phyloP scores from a whole-genome alignment of 35 echinoderm and acorn worm genomes.

The Lytechinus variegatus region DNA sequence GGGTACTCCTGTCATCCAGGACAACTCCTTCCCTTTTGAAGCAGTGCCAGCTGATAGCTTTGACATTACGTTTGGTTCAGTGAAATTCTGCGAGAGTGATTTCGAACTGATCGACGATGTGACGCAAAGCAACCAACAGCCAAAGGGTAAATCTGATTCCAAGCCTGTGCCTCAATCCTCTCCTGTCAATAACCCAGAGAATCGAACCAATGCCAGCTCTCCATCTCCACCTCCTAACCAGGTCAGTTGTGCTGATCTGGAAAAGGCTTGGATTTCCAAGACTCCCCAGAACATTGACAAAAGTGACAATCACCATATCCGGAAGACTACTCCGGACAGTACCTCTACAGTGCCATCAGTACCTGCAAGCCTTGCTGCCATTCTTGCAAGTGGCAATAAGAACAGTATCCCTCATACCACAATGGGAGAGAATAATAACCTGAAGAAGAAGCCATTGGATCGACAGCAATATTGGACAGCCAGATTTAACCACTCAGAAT shows the following conservation, averaged over 20 bases:
- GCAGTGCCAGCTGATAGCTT: conserved; percentile 31
- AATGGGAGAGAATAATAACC: not conserved
- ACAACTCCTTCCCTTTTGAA: conserved; percentile 51
- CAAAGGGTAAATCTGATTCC: not conserved
- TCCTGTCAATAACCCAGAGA: not conserved
- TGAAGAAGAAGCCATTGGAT: not conserved
- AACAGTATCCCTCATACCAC: not conserved
- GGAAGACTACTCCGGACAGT: not conserved
- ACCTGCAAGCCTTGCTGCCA: conserved; percentile 30
- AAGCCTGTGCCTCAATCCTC: not conserved
- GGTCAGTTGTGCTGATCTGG: conserved; percentile 45
- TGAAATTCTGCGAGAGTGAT: conserved; percentile 50
- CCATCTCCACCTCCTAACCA: not conserved
- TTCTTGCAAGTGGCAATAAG: conserved; percentile 34
- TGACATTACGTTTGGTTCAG: conserved; percentile 43
- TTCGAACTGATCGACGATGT: conserved; percentile 46
- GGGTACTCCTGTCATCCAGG: not conserved
- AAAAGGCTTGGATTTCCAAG: conserved; percentile 33
- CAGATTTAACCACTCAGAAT: conserved; percentile 24
- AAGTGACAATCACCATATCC: not conserved
- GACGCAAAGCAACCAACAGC: conserved; percentile 23
- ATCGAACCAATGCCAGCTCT: not conserved
- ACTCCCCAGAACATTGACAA: conserved; percentile 3
- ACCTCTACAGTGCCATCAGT: conserved; percentile 37
- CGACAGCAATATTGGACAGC: not conserved